A percentile compares a stretch with the other conserved stretches of the same genome.
Evolutionary conservation across 2,888 invertebrate species (phyloP).

Genomic region (Cetonia aurata): DNA sequence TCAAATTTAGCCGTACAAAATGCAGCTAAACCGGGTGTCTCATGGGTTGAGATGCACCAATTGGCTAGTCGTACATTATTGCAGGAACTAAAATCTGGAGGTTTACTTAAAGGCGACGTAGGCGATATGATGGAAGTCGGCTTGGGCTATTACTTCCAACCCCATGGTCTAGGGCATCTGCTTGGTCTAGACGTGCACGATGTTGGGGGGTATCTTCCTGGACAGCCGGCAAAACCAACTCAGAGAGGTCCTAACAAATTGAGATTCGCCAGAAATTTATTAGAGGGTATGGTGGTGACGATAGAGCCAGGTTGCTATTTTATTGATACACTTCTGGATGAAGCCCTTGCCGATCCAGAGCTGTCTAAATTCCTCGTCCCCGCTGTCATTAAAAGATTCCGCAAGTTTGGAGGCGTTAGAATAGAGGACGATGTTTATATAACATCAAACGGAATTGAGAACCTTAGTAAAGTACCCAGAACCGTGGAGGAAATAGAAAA

Average conservation of each 20-base stretch:
- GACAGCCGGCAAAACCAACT: conserved; percentile 77
- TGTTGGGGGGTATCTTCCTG: conserved; percentile 91
- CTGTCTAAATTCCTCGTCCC: conserved; percentile 82
- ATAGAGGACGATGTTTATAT: conserved; percentile 97
- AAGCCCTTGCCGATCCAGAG: conserved; percentile 79
- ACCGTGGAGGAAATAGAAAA: conserved; percentile 89
- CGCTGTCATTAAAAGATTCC: conserved; percentile 79
- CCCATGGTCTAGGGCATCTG: conserved; percentile 97
- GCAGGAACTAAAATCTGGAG: conserved; percentile 79
- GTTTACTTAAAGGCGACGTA: conserved; percentile 80
- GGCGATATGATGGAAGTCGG: conserved; percentile 81
- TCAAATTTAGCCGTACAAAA: conserved; percentile 87
- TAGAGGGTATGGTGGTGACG: conserved; percentile 90
- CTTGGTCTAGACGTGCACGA: conserved; percentile 98
- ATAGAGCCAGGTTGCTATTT: conserved; percentile 99
- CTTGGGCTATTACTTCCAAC: conserved; percentile 90
- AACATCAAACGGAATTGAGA: conserved; percentile 86
- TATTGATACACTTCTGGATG: conserved; percentile 83
- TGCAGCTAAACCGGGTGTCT: conserved; percentile 88
- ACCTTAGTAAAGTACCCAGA: conserved; percentile 92
- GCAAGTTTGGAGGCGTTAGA: conserved; percentile 92
- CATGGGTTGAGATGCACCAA: conserved; percentile 95
- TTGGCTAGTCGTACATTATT: conserved; percentile 85
- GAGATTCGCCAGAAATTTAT: conserved; percentile 82
- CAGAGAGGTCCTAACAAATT: conserved; percentile 80